phyloP scores from a whole-genome alignment of 92 coral and sea anemone species.

The Isaurus tuberculatus region DNA sequence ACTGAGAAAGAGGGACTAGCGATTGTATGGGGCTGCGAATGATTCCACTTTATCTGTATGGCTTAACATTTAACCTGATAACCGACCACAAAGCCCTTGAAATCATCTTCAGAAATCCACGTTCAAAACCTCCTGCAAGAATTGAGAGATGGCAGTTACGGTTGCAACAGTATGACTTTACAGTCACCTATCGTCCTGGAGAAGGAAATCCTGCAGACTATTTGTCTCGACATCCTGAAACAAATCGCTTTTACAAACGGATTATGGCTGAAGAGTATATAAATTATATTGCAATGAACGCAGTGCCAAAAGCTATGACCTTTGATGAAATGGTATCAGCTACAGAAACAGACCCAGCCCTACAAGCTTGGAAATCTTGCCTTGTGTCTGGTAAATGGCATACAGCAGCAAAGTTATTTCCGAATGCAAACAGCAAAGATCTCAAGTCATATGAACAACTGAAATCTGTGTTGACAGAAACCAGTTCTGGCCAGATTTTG shows the following conservation, averaged over 20 bases:
- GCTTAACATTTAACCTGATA: no score
- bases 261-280: slow-evolving; percentile 2
- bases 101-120: no score
- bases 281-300: not conserved
- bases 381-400: slow-evolving; percentile 15
- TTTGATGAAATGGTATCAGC: not conserved
- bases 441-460: not conserved
- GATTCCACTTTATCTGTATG: no score
- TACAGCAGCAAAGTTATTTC: not conserved
- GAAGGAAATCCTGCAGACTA: no score
- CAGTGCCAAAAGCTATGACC: not conserved
- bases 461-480: not conserved
- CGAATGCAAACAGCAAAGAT: not conserved
- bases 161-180: no score
- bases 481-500: not conserved
- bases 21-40: no score
- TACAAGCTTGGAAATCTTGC: not conserved
- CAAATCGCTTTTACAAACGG: not conserved
- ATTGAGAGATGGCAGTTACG: no score
- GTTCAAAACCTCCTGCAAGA: no score
- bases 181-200: no score
- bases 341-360: not conserved
- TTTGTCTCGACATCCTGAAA: no score
- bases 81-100: no score
- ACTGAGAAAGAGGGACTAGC: no score